Evolutionary conservation across 2,888 invertebrate species (phyloP).

Genomic region (Coleophora deauratella): DNA sequence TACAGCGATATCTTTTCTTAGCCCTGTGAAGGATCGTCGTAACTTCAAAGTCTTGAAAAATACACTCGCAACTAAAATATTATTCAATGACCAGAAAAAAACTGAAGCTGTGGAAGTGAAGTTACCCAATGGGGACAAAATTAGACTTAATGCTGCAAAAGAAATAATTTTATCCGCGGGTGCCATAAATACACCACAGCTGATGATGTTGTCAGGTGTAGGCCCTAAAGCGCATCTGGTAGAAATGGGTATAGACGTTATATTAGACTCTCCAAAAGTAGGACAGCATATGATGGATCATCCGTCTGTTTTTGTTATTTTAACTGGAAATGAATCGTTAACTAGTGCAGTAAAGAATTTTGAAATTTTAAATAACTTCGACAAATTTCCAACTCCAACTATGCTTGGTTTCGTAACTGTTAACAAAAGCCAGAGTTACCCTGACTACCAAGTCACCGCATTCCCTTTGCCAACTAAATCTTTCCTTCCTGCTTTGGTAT

Average conservation of each 20-base stretch:
- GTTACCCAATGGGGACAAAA: conserved; percentile 11
- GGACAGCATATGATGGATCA: conserved; percentile 42
- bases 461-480: conserved; percentile 22
- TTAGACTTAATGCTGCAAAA: conserved; percentile 20
- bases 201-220: conserved; percentile 41
- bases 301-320: conserved; percentile 25
- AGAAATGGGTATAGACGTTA: conserved; percentile 23
- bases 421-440: conserved; percentile 28
- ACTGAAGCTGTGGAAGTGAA: conserved; percentile 30
- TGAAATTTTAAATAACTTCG: conserved; percentile 20
- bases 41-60: conserved; percentile 32
- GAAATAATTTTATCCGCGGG: conserved; percentile 41
- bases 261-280: conserved; percentile 31
- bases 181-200: conserved; percentile 32
- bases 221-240: conserved; percentile 32
- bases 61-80: conserved; percentile 23
- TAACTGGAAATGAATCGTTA: conserved; percentile 23
- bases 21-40: conserved; percentile 19
- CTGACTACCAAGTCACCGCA: conserved; percentile 34
- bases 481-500: conserved; percentile 19
- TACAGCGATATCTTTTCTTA: conserved; percentile 26
- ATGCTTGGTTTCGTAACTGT: conserved; percentile 32
- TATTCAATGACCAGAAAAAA: conserved; percentile 22
- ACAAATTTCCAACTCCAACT: conserved; percentile 29
- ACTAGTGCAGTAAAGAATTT: conserved; percentile 21